phyloP scores from a whole-genome alignment of 2,113 vertebrate genomes.

The human region DNA sequence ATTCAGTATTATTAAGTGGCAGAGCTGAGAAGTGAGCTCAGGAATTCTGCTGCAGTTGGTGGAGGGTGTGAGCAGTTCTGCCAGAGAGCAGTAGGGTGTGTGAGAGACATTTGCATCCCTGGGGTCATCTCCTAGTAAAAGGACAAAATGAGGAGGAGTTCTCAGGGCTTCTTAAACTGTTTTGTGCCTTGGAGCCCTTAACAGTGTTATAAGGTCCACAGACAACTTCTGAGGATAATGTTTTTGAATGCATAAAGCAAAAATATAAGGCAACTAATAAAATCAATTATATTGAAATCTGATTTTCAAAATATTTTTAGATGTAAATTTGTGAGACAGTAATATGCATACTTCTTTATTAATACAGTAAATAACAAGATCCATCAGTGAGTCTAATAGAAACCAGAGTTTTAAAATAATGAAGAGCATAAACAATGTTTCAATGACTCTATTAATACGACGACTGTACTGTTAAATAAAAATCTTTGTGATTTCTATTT shows the following conservation, averaged over 20 bases:
- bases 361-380: neutral
- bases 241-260: neutral
- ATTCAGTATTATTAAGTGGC: neutral
- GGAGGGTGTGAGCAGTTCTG: neutral
- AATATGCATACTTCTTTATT: neutral
- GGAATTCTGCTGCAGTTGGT: neutral
- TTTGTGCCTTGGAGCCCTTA: neutral
- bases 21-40: neutral
- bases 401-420: neutral
- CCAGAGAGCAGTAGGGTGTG: rapidly evolving
- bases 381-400: neutral
- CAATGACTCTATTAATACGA: neutral
- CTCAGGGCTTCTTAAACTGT: neutral
- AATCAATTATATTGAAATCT: slow-evolving; percentile 5
- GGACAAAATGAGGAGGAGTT: neutral
- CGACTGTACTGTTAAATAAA: neutral
- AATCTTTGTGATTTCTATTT: neutral
- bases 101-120: neutral
- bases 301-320: neutral
- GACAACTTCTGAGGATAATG: neutral
- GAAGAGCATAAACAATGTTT: neutral
- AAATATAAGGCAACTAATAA: neutral
- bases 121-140: neutral
- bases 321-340: neutral
- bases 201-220: neutral